phyloP scores from a whole-genome alignment of 2,888 invertebrate genomes.

The Monopis laevigella region DNA sequence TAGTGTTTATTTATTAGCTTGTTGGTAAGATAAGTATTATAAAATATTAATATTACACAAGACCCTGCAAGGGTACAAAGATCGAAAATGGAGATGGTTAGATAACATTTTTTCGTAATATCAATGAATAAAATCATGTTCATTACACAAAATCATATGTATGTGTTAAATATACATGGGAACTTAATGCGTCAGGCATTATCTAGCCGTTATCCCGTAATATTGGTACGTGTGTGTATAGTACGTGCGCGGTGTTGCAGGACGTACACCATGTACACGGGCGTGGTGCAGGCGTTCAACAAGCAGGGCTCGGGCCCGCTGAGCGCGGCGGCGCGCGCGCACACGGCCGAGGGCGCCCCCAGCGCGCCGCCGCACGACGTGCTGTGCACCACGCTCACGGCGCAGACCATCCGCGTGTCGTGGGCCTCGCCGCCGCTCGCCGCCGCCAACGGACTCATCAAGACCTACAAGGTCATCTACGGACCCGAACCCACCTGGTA shows the following conservation, averaged over 20 bases:
- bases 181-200: too few relatives aligned
- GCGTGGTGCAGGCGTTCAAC: conserved; percentile 95
- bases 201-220: too few relatives aligned
- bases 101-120: too few relatives aligned
- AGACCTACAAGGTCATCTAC: conserved; percentile 94
- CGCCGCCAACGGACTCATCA: conserved; percentile 93
- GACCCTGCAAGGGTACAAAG: too few relatives aligned
- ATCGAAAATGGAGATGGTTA: too few relatives aligned
- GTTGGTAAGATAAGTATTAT: too few relatives aligned
- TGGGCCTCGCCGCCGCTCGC: conserved; percentile 95
- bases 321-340: conserved; percentile 87
- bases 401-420: conserved; percentile 92
- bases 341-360: conserved; percentile 94
- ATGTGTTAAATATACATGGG: too few relatives aligned
- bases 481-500: conserved; percentile 93
- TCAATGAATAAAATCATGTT: too few relatives aligned
- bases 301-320: conserved; percentile 93
- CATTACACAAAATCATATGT: too few relatives aligned
- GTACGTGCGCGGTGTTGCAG: conserved; percentile 34
- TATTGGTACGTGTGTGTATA: background rate
- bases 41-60: too few relatives aligned
- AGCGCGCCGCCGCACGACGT: conserved; percentile 93
- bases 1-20: too few relatives aligned
- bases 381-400: conserved; percentile 90
- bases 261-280: conserved; percentile 95